phyloP scores from a whole-genome alignment of 2,113 vertebrate species.

The Tapirus terrestris region DNA sequence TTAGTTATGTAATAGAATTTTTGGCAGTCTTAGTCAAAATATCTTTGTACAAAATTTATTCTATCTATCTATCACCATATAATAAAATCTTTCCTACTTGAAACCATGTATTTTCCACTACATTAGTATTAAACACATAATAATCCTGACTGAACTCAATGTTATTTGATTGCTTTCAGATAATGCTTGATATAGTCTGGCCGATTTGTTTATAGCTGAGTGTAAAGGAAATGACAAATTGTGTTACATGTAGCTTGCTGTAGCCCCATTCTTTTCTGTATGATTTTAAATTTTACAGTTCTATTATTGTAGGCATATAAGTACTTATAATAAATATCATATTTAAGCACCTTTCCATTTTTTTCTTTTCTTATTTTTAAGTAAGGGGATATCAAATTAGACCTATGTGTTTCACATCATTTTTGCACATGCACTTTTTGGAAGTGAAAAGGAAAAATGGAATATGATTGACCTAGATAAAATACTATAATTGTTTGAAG shows the following conservation, averaged over 20 bases:
- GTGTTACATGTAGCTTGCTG: background rate
- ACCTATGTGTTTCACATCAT: background rate
- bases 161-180: conserved; percentile 49
- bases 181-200: background rate
- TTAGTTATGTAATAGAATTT: conserved; percentile 5
- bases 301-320: background rate
- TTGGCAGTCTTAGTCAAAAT: background rate
- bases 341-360: background rate
- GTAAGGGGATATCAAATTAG: conserved; percentile 6
- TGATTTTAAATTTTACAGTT: conserved; percentile 7
- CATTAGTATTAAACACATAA: background rate
- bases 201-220: conserved; percentile 31
- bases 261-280: background rate
- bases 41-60: conserved; percentile 47
- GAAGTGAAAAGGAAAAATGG: conserved; percentile 1
- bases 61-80: background rate
- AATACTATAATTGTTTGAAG: conserved; percentile 12
- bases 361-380: conserved; percentile 42
- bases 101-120: background rate
- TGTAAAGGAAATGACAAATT: conserved; percentile 56
- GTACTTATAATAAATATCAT: background rate
- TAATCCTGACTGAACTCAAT: background rate
- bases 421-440: background rate
- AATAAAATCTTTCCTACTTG: background rate
- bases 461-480: background rate